These are phyloP conservation scores for Sinocyclocheilus maitianheensis DNA, from an alignment of 2,113 vertebrate genomes.

Conservation along the genomic window DNA sequence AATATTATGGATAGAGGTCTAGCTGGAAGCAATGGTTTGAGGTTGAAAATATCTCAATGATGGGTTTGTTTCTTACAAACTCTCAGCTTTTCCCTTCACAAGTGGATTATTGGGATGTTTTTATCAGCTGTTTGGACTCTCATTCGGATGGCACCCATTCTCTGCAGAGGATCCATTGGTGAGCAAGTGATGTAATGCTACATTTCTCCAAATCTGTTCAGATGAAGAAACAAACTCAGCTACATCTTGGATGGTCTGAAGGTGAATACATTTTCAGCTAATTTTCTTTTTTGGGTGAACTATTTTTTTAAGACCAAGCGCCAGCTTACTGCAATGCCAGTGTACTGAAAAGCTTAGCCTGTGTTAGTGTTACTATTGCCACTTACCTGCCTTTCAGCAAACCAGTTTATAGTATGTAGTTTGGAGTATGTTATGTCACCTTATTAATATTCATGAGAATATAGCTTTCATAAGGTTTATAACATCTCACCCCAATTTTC, in stretches of 20 bases:
- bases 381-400: neutral
- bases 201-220: neutral
- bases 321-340: neutral
- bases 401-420: neutral
- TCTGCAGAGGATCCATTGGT: neutral
- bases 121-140: neutral
- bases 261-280: too few species aligned
- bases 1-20: neutral
- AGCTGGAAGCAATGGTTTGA: too few species aligned
- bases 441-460: neutral
- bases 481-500: neutral
- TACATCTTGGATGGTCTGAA: neutral
- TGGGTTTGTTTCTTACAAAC: too few species aligned
- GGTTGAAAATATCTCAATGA: too few species aligned
- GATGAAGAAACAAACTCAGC: neutral
- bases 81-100: too few species aligned
- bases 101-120: neutral
- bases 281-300: neutral
- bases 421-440: neutral
- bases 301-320: neutral
- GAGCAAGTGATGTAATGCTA: neutral
- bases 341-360: neutral
- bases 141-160: neutral
- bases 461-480: neutral
- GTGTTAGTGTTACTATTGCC: neutral